Base-by-base conservation (phyloP, 2,113 vertebrate species). In the Siniperca chuatsi region DNA sequence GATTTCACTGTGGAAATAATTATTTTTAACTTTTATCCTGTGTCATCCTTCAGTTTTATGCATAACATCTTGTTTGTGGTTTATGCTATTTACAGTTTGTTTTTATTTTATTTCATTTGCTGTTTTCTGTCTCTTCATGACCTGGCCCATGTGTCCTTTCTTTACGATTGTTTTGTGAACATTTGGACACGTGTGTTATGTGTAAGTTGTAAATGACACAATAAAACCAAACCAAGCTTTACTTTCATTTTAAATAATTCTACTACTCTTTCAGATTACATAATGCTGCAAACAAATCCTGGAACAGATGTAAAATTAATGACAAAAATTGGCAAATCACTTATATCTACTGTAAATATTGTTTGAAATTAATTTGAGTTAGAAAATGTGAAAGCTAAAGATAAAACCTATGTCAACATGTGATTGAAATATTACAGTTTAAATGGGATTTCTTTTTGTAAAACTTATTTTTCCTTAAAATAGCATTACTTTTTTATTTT, bases 1-100 rank as follows among this genome's bases (percentile, higher is more conserved):
- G 3, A 44, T 60, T 33, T 52, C 29, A 29, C 3, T 33, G 50
- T 12, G 25, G 54, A 66, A 67, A 54, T 25, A 29, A 8, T 25
- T n/a, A 15, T 20, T 60, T 35, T 58, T 16, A 18, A 64, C n/a
- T 20, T 75, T 75, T 20, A 21, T 60, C 8, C 15, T 52, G 16
- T 6, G 29, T 21, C 40, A 44, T 60, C 33, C 23, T 33, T 74
- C 2, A 44, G 4, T 71, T 58, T 70, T 21, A 54, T 21, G 6
- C 4, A 9, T 42, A 8, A 48, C 50, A 50, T 54, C 13, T 74
- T 68, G 23, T 75, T 54, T 75, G 55, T 74, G 62, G 80, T 64
- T 62, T 18, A 44, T 25, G 13, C 2, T 40, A 29, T 75, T n/a
- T 69, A n/a, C 21, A 71, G 40, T 23, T 50, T 50, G 8, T 16